phyloP scores from a whole-genome alignment of 2,888 invertebrate genomes.

The Ametastegia equiseti region DNA sequence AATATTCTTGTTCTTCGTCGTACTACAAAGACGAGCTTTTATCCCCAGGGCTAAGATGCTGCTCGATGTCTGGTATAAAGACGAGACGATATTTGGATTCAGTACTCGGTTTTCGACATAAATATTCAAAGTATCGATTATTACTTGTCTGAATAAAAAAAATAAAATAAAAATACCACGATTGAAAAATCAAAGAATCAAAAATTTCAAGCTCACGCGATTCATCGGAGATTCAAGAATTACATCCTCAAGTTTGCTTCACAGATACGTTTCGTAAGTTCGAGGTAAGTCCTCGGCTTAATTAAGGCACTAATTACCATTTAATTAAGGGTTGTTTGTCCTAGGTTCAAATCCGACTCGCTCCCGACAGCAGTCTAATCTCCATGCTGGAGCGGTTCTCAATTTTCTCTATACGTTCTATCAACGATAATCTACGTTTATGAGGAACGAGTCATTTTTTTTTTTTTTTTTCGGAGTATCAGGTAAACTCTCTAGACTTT shows the following conservation, averaged over 20 bases:
- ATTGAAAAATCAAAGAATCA: neutral
- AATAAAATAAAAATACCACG: neutral
- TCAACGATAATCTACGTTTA: neutral
- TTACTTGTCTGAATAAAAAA: too few relatives aligned
- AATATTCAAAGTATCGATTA: too few relatives aligned
- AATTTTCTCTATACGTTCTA: neutral
- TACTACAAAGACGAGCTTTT: neutral
- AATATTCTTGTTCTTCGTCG: neutral
- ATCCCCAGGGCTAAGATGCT: too few relatives aligned
- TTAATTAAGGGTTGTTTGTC: neutral
- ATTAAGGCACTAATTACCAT: neutral
- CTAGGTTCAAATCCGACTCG: slow-evolving; percentile 3
- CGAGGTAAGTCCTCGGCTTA: neutral
- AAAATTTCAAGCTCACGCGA: neutral
- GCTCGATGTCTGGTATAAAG: too few relatives aligned
- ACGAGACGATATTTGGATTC: too few relatives aligned
- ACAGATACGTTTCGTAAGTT: neutral
- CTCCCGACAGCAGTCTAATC: neutral
- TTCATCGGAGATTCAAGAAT: neutral
- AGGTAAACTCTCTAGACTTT: too few relatives aligned
- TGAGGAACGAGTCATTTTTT: neutral
- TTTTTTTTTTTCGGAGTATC: neutral
- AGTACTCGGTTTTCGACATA: too few relatives aligned
- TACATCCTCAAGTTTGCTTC: neutral
- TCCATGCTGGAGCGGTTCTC: neutral